A percentile compares a stretch with the other conserved stretches of the same genome.
Conservation (phyloP, 1,140 invertebrate genomes). For the Zaprionus ghesquierei region DNA sequence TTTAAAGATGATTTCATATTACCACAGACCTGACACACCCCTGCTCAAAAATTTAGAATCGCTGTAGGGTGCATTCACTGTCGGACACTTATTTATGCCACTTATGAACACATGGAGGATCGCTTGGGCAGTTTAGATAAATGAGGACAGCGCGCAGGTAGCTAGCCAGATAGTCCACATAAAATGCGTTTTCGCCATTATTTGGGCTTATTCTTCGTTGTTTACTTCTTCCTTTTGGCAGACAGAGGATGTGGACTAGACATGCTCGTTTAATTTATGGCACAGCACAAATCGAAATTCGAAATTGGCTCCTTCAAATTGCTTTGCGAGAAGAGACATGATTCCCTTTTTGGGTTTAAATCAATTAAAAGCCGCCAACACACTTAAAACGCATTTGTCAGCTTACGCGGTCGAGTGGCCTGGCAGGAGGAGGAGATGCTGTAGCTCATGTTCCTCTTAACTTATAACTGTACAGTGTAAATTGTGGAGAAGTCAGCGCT, state of each 20-base stretch:
- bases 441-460: not conserved
- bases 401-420: slow-evolving; percentile 35
- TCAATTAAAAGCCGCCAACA: slow-evolving; percentile 47
- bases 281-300: slow-evolving; percentile 23
- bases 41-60: not conserved
- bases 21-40: not conserved
- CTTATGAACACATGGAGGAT: slow-evolving; percentile 76
- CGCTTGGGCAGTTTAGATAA: slow-evolving; percentile 53
- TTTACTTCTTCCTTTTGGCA: slow-evolving; percentile 29
- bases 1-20: no score
- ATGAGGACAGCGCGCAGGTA: slow-evolving; percentile 44
- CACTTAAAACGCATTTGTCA: slow-evolving; percentile 61
- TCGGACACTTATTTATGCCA: slow-evolving; percentile 22
- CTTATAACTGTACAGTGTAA: slow-evolving; percentile 60
- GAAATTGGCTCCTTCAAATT: slow-evolving; percentile 11
- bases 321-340: slow-evolving; percentile 48
- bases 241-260: slow-evolving; percentile 47
- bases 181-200: slow-evolving; percentile 21
- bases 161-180: slow-evolving; percentile 29
- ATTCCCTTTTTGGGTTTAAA: slow-evolving; percentile 70
- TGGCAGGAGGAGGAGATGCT: not conserved
- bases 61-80: slow-evolving; percentile 45
- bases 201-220: slow-evolving; percentile 12
- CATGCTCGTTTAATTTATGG: slow-evolving; percentile 58
- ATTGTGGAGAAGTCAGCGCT: not conserved